Conservation (phyloP, 1,140 invertebrate genomes). For the Nephila pilipes region DNA sequence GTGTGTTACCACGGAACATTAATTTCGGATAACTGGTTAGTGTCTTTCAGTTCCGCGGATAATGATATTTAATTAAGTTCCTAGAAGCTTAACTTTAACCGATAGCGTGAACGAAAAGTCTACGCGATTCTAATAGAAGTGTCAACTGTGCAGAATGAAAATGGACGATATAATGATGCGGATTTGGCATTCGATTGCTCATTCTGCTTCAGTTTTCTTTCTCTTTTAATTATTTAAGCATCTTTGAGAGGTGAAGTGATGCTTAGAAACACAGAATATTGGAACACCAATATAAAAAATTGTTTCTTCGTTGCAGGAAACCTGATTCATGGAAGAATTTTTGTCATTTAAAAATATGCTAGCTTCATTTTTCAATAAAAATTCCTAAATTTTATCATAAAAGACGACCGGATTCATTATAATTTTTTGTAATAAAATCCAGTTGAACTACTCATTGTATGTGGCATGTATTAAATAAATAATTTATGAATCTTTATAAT, state of each 20-base stretch:
- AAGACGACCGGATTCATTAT: too few relatives aligned
- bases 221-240: neutral
- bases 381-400: too few relatives aligned
- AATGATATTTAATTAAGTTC: conserved; percentile 76
- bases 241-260: neutral
- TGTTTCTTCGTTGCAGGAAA: too few relatives aligned
- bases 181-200: conserved; percentile 47
- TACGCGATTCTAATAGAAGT: conserved; percentile 49
- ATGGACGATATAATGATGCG: conserved; percentile 47
- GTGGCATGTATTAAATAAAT: too few relatives aligned
- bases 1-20: conserved; percentile 66
- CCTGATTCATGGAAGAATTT: too few relatives aligned
- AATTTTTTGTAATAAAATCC: too few relatives aligned
- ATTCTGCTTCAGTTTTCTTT: neutral
- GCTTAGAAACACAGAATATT: neutral
- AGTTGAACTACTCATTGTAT: too few relatives aligned
- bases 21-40: conserved; percentile 73
- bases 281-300: too few relatives aligned
- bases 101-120: conserved; percentile 25
- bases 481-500: too few relatives aligned
- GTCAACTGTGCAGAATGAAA: conserved; percentile 63
- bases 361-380: too few relatives aligned
- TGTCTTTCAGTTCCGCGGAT: conserved; percentile 66
- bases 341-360: too few relatives aligned
- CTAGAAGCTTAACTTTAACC: conserved; percentile 56